A percentile compares a stretch with the other conserved stretches of the same genome.
Conservation (phyloP, 2,797 vertebrate genomes). For the Parauchenoglanis ngamensis region DNA sequence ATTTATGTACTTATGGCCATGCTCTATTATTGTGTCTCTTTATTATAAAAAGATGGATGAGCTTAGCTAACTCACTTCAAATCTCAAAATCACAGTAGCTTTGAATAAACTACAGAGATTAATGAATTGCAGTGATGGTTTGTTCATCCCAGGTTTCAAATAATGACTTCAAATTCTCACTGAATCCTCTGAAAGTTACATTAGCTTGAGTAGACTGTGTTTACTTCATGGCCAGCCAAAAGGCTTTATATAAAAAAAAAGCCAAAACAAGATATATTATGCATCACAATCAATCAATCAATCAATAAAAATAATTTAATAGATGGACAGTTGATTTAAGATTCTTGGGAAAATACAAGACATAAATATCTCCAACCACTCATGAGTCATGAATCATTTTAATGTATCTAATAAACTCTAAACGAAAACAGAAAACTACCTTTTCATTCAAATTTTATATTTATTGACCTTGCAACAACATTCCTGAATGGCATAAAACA, state of each 20-base stretch:
- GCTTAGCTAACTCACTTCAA: not conserved
- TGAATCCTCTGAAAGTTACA: not conserved
- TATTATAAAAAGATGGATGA: not conserved
- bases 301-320: not conserved
- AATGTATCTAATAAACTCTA: not conserved
- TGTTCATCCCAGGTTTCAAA: slow-evolving; percentile 2
- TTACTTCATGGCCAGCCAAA: not conserved
- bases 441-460: not conserved
- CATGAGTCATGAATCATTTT: not conserved
- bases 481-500: not conserved
- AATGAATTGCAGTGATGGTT: slow-evolving; percentile 18
- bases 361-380: not conserved
- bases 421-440: not conserved
- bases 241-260: not conserved
- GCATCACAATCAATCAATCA: not conserved
- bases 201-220: not conserved
- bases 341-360: not conserved
- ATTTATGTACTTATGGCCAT: not conserved
- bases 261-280: not conserved
- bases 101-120: not conserved
- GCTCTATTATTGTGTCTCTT: not conserved
- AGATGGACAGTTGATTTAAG: not conserved
- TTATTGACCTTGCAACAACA: not conserved
- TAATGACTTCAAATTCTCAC: not conserved
- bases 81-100: slow-evolving; percentile 7